Conservation (phyloP, 2,113 vertebrate genomes). For the Phocoena phocoena region DNA sequence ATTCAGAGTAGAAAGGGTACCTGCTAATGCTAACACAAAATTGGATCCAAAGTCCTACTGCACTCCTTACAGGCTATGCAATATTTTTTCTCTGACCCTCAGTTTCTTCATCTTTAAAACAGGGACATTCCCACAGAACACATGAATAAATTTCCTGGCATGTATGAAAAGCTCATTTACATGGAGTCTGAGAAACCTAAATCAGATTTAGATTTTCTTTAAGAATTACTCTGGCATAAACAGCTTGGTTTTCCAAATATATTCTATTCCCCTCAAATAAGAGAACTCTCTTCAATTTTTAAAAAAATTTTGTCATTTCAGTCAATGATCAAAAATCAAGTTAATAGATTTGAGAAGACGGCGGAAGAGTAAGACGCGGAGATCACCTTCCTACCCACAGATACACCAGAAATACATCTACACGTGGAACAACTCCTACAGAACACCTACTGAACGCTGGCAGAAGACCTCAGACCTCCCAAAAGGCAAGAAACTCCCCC, state of each 20-base stretch:
- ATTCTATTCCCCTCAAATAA: background rate
- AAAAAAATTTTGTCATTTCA: background rate
- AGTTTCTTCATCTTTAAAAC: background rate
- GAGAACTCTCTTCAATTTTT: background rate
- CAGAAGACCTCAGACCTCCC: too few species aligned
- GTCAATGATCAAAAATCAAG: background rate
- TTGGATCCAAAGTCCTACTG: background rate
- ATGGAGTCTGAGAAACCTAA: background rate
- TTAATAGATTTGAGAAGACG: background rate
- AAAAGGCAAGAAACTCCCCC: too few species aligned
- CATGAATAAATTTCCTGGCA: background rate
- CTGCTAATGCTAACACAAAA: background rate
- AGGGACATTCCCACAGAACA: background rate
- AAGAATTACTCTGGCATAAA: background rate
- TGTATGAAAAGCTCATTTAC: background rate
- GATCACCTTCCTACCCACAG: too few species aligned
- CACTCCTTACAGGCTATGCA: fast-evolving
- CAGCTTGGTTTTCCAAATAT: background rate
- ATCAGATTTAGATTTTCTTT: background rate
- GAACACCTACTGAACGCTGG: too few species aligned
- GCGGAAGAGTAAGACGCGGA: too few species aligned
- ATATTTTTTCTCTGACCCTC: background rate
- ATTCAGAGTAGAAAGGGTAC: background rate
- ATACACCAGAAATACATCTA: too few species aligned
- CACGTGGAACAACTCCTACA: too few species aligned